Evolutionary conservation across 2,888 invertebrate genomes (phyloP), one percentile per base, ranked within the genome.

Genomic region (Polymixis flavicincta): DNA sequence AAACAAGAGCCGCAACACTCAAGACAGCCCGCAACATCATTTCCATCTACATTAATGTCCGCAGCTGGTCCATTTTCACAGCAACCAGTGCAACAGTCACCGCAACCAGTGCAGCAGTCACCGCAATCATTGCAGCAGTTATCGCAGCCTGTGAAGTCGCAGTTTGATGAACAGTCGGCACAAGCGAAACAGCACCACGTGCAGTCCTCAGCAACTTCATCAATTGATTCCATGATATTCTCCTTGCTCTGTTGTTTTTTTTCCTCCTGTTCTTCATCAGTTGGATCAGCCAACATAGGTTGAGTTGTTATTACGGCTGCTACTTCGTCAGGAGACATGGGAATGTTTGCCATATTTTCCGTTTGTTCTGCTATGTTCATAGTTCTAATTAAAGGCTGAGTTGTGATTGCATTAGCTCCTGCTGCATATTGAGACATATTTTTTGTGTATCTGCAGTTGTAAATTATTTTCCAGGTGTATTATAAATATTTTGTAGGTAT

Each of bases 231-330:
- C 11, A 11, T 2, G 25, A 28, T 2, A 7, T 7, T 0, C 0
- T 8, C 45, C 0, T 5, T 32, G 19, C 4, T 22, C 55, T 19
- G 28, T n/a, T 37, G 48, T 8, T 9, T 68, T 22, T 37, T 17
- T 22, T 48, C 17, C 25, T 79, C 2, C 19, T 32, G 1, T 28
- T 76, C 72, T 48, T 59, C 76, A 0, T 66, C 37, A n/a, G 19
- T 50, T 3, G 9, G 48, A 13, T 60, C 25, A 4, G 60, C 67
- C 13, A 63, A n/a, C 7, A 54, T 8, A 2, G 82, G 82, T 59
- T 83, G 82, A 28, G 59, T 60, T 55, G 82, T 84, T 52, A 83
- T 72, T 25, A 80, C 64, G 0, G 70, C 14, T 57, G 28, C 17
- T 6, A 37, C 68, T 52, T 8, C 11, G 0, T 54, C 37, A 9